A percentile compares a stretch with the other conserved stretches of the same genome.
Conservation (phyloP, 2,888 invertebrate species). For the Osmoderma eremita region DNA sequence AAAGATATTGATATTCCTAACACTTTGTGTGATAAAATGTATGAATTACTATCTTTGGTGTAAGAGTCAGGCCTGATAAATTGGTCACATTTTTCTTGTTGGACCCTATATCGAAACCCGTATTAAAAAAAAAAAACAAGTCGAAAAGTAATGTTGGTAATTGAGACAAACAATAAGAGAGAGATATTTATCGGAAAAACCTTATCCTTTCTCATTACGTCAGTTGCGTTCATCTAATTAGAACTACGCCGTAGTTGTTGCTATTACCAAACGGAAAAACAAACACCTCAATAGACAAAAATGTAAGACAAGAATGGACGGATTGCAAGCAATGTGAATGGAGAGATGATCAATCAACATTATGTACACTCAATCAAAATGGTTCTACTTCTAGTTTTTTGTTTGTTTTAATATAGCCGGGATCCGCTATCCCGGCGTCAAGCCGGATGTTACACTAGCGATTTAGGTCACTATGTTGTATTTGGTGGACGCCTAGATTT, state of each 20-base stretch:
- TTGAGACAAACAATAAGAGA: background rate
- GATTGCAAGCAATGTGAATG: constrained; percentile 15
- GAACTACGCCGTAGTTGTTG: constrained; percentile 15
- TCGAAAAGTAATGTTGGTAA: background rate
- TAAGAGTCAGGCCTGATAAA: no score
- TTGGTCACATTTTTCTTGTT: no score
- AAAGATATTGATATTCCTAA: no score
- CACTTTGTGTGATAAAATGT: no score
- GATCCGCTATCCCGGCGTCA: constrained; percentile 34
- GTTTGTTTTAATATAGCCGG: constrained; percentile 35
- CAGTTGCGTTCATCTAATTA: background rate
- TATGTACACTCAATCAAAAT: constrained; percentile 40
- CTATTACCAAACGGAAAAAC: constrained; percentile 20
- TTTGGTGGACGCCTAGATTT: constrained; percentile 15
- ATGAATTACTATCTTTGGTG: no score
- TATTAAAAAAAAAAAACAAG: no score
- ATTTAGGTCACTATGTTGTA: constrained; percentile 36
- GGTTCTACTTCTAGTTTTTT: constrained; percentile 14
- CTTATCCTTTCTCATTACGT: background rate
- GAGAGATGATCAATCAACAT: constrained; percentile 39
- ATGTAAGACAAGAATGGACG: background rate
- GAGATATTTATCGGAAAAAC: background rate
- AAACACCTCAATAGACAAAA: constrained; percentile 13
- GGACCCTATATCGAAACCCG: no score
- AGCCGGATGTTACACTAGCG: constrained; percentile 39